These are phyloP conservation scores for Enteromius trimaculatus DNA, from an alignment of 2,797 vertebrate species.

Conservation along the genomic window DNA sequence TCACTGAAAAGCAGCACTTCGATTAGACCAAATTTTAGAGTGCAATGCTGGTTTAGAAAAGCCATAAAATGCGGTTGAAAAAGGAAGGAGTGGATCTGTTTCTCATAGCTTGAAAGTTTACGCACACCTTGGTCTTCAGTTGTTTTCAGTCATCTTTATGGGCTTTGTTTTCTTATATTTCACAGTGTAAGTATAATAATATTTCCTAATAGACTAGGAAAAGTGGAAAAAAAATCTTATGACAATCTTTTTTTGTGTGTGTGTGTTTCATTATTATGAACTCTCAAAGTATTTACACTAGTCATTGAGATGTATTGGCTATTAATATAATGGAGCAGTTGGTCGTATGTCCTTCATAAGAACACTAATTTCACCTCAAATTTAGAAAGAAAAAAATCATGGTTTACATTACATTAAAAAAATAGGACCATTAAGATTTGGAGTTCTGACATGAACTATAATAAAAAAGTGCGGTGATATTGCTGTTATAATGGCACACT, in stretches of 20 bases:
- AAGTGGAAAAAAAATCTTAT: slow-evolving; percentile 25
- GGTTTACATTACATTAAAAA: background rate
- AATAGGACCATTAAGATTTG: background rate
- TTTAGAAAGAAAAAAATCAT: background rate
- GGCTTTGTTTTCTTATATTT: slow-evolving; percentile 7
- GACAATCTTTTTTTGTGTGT: slow-evolving; percentile 47
- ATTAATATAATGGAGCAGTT: background rate
- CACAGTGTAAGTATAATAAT: slow-evolving; percentile 4
- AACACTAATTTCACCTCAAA: too few relatives aligned
- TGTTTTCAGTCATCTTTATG: slow-evolving; percentile 2
- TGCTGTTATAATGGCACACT: background rate
- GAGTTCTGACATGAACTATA: background rate
- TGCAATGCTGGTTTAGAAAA: slow-evolving; percentile 6
- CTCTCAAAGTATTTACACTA: slow-evolving; percentile 40
- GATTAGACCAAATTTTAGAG: slow-evolving; percentile 1
- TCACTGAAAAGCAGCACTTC: slow-evolving; percentile 19
- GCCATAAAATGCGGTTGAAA: slow-evolving; percentile 13
- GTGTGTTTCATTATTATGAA: slow-evolving; percentile 57
- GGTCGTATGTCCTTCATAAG: background rate
- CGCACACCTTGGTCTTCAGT: slow-evolving; percentile 2
- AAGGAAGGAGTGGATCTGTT: slow-evolving; percentile 18
- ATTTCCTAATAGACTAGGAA: slow-evolving; percentile 24
- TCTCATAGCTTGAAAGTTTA: slow-evolving; percentile 22
- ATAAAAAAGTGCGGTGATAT: background rate
- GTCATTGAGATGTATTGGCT: slow-evolving; percentile 14